Evolutionary conservation across 2,113 vertebrate genomes (phyloP).

Genomic region (Morone chrysops): DNA sequence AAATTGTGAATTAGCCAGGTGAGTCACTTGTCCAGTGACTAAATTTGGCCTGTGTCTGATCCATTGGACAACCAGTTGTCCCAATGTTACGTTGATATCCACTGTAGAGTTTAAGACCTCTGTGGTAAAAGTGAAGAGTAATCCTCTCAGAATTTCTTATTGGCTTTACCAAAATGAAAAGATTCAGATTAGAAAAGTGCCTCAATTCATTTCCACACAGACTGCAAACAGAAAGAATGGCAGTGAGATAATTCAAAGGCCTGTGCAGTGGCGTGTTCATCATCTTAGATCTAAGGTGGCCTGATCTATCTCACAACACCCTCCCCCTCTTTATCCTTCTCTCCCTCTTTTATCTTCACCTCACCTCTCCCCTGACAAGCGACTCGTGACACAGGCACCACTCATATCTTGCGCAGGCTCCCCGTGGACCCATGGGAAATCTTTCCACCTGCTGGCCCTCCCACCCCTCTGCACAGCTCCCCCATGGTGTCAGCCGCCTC

Average conservation of each 20-base stretch:
- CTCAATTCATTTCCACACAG: neutral
- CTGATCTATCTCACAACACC: neutral
- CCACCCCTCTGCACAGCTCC: neutral
- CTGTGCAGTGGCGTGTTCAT: neutral
- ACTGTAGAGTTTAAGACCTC: neutral
- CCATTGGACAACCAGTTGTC: neutral
- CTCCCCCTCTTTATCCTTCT: neutral
- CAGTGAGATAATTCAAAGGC: neutral
- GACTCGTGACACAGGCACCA: constrained; percentile 24
- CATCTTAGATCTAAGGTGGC: constrained; percentile 4
- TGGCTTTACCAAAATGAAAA: neutral
- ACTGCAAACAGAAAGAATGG: neutral
- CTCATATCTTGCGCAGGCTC: constrained; percentile 31
- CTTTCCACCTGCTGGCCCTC: constrained; percentile 44
- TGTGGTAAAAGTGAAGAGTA: neutral
- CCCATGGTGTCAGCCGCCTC: constrained; percentile 4
- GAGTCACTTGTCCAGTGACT: neutral
- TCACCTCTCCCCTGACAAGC: constrained; percentile 42
- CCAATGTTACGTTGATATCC: neutral
- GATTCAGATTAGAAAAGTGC: neutral
- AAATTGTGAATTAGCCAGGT: constrained; percentile 1
- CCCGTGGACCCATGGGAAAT: constrained; percentile 62
- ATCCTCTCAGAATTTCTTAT: neutral
- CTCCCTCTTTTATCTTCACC: constrained; percentile 32
- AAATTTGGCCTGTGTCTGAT: neutral